phyloP scores from a whole-genome alignment of 2,113 vertebrate species.

The Indicator indicator region DNA sequence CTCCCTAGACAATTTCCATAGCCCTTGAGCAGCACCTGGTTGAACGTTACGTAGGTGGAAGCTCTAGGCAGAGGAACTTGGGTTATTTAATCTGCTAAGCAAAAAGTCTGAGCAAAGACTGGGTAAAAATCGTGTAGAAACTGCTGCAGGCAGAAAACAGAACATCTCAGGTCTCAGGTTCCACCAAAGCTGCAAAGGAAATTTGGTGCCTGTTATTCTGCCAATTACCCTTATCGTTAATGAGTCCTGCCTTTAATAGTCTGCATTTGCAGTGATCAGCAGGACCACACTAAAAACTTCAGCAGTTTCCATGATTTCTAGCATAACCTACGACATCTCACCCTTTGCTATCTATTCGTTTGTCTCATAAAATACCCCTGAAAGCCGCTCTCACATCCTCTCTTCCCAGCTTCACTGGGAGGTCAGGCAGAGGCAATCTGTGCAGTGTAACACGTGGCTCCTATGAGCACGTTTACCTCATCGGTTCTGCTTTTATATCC shows the following conservation, averaged over 20 bases:
- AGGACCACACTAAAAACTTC: not conserved
- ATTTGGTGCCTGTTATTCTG: not conserved
- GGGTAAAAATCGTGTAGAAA: not conserved
- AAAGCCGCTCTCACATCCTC: not conserved
- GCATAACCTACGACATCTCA: not conserved
- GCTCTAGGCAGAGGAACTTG: not conserved
- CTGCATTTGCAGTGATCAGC: not conserved
- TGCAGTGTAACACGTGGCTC: rapidly evolving
- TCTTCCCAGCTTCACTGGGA: not conserved
- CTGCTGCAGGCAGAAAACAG: not conserved
- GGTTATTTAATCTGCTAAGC: not conserved
- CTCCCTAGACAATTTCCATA: not conserved
- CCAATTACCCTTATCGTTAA: not conserved
- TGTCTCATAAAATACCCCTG: not conserved
- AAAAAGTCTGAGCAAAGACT: not conserved
- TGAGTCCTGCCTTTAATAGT: not conserved
- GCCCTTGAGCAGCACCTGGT: not conserved
- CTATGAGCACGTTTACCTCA: rapidly evolving
- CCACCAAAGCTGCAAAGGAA: not conserved
- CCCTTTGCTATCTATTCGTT: not conserved
- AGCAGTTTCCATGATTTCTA: not conserved
- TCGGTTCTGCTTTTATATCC: rapidly evolving
- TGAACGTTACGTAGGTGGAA: rapidly evolving
- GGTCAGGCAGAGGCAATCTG: not conserved
- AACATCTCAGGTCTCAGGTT: not conserved